These are phyloP conservation scores for Ischnura elegans DNA, from an alignment of 2,888 invertebrate species.

Conservation along the genomic window DNA sequence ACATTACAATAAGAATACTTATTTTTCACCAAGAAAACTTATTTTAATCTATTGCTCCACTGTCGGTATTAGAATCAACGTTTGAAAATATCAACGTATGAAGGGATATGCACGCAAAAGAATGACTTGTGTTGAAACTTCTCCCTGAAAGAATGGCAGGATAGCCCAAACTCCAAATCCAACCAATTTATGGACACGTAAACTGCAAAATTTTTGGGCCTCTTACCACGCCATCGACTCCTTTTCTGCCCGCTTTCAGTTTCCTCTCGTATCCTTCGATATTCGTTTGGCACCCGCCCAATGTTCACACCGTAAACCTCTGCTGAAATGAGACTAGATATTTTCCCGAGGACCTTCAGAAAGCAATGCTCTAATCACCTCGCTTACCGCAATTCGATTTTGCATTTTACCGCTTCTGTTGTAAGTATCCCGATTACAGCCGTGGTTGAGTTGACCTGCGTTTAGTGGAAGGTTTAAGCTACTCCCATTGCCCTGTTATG, in stretches of 20 bases:
- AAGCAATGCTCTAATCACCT: not conserved
- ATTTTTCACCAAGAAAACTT: no score
- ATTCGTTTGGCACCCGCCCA: not conserved
- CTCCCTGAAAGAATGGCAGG: no score
- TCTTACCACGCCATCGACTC: not conserved
- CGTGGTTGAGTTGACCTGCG: not conserved
- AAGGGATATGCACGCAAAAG: no score
- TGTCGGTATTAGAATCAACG: no score
- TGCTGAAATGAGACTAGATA: not conserved
- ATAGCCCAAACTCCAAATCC: no score
- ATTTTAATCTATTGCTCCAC: no score
- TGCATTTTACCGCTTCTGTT: not conserved
- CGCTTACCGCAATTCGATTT: slow-evolving; percentile 42
- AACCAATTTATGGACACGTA: no score
- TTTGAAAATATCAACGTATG: no score
- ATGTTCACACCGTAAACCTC: not conserved
- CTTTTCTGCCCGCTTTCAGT: not conserved
- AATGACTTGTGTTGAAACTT: no score
- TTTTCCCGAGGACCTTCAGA: slow-evolving; percentile 14
- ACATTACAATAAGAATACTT: no score
- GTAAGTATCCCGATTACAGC: slow-evolving; percentile 23
- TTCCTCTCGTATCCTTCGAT: not conserved
- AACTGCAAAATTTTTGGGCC: no score
- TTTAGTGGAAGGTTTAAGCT: not conserved
- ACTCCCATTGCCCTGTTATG: not conserved